Conservation (phyloP, 2,113 vertebrate species). For the Menura novaehollandiae region DNA sequence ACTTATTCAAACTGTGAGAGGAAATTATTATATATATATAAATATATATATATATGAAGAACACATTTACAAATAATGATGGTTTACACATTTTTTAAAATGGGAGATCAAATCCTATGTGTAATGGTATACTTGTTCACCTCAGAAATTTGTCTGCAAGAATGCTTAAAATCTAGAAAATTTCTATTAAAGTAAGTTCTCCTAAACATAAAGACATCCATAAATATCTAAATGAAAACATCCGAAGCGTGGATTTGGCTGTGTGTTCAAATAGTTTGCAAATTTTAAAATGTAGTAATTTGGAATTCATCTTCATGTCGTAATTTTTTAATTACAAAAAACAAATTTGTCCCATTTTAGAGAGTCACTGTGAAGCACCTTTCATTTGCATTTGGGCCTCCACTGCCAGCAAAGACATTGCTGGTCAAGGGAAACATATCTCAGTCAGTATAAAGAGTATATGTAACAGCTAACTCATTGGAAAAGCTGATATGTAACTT, state of each 20-base stretch:
- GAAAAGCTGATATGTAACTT: not conserved
- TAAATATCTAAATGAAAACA: not conserved
- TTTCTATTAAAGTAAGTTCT: not conserved
- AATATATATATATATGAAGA: not conserved
- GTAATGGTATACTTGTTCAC: not conserved
- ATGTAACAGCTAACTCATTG: not conserved
- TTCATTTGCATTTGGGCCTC: not conserved
- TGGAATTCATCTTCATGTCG: not conserved
- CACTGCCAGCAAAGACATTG: not conserved
- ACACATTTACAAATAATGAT: not conserved
- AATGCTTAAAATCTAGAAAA: not conserved
- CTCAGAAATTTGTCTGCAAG: not conserved
- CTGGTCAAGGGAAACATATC: not conserved
- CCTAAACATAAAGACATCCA: not conserved
- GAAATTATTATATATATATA: rapidly evolving
- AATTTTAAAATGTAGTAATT: not conserved
- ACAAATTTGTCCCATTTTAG: not conserved
- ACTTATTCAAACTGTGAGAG: not conserved
- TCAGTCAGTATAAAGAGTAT: not conserved
- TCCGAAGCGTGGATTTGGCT: not conserved
- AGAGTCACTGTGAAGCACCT: not conserved
- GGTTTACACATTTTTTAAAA: not conserved
- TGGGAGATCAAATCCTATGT: not conserved
- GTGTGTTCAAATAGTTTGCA: not conserved
- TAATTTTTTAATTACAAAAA: not conserved